Conservation (phyloP, 1,140 invertebrate species). For the Zaprionus gabonicus region DNA sequence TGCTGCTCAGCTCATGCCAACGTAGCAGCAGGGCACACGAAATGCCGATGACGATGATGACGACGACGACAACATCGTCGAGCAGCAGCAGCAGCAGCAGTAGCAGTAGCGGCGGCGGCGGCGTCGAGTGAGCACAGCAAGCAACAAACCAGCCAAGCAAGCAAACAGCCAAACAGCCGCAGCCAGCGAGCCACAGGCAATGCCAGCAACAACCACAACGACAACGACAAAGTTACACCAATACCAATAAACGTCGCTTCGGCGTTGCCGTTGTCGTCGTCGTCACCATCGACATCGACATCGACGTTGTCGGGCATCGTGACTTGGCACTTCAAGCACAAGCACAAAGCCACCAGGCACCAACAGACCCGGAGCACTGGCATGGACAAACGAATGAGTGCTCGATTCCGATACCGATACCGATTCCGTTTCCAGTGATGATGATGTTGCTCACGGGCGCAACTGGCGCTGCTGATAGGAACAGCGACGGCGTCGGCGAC, state of each 20-base stretch:
- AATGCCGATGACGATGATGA: slow-evolving; percentile 40
- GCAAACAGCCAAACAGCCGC: slow-evolving; percentile 28
- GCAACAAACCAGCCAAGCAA: slow-evolving; percentile 55
- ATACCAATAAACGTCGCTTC: slow-evolving; percentile 52
- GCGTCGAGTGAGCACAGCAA: slow-evolving; percentile 22
- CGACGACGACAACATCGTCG: slow-evolving; percentile 22
- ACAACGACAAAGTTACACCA: slow-evolving; percentile 57
- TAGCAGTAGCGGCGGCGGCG: neutral
- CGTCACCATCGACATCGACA: slow-evolving; percentile 20
- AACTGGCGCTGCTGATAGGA: slow-evolving; percentile 33
- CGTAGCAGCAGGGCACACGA: slow-evolving; percentile 37
- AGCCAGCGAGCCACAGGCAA: slow-evolving; percentile 53
- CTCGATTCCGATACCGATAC: slow-evolving; percentile 29
- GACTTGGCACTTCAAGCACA: slow-evolving; percentile 56
- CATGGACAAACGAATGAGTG: slow-evolving; percentile 32
- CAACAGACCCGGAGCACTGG: slow-evolving; percentile 33
- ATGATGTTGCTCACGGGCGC: slow-evolving; percentile 53
- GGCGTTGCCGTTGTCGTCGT: slow-evolving; percentile 27
- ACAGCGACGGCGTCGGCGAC: neutral
- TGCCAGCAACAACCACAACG: slow-evolving; percentile 49
- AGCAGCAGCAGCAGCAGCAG: slow-evolving; percentile 2
- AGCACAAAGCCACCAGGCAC: slow-evolving; percentile 29
- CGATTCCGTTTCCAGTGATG: slow-evolving; percentile 31
- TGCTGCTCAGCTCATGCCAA: slow-evolving; percentile 43
- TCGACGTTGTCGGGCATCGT: slow-evolving; percentile 44